Percentiles rank a stretch among this genome's conserved stretches.
Evolutionary conservation across 2,113 vertebrate genomes (phyloP).

Genomic region (Silurus asotus): DNA sequence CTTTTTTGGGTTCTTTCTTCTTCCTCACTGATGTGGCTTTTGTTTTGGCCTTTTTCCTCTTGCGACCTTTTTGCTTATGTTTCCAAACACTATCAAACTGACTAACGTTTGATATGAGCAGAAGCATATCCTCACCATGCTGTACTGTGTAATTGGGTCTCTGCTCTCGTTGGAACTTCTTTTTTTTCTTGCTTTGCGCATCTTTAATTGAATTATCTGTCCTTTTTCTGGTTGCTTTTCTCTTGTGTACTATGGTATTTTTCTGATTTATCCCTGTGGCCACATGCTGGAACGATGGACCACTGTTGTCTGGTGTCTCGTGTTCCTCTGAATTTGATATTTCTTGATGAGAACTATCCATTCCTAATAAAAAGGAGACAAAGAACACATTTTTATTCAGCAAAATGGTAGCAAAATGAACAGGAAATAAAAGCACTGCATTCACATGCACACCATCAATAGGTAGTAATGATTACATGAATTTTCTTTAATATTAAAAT

Average conservation of each 20-base stretch:
- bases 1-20: constrained; percentile 46
- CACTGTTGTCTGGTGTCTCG: neutral
- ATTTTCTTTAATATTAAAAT: no score
- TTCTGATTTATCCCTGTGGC: neutral
- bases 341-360: constrained; percentile 13
- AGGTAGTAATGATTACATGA: no score
- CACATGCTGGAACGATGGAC: constrained; percentile 12
- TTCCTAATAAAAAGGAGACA: constrained; percentile 17
- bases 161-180: constrained; percentile 38
- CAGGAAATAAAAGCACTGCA: no score
- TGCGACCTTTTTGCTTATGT: constrained; percentile 58
- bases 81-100: constrained; percentile 60
- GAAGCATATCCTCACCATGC: constrained; percentile 75
- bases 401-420: no score
- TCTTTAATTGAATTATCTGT: constrained; percentile 17
- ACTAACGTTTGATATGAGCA: constrained; percentile 67
- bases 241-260: constrained; percentile 5
- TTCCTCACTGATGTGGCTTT: constrained; percentile 50
- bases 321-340: neutral
- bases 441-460: no score
- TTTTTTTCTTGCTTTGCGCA: constrained; percentile 59
- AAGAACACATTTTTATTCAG: neutral
- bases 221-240: constrained; percentile 59
- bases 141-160: constrained; percentile 67
- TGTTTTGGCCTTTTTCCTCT: constrained; percentile 61